These are phyloP conservation scores for Cistogaster globosa DNA, from an alignment of 2,888 invertebrate genomes.

Conservation along the genomic window DNA sequence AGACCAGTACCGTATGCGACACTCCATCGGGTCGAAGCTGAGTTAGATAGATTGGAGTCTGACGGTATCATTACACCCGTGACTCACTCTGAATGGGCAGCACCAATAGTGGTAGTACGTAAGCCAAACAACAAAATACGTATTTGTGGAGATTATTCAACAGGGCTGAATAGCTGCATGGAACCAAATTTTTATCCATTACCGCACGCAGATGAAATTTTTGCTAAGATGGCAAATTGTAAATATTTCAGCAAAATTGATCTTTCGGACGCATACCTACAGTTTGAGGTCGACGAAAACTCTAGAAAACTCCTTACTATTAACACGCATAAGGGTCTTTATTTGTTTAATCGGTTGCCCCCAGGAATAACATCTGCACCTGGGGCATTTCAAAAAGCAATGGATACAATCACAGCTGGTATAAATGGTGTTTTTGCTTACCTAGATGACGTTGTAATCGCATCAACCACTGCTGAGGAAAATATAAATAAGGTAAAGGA, in stretches of 20 bases:
- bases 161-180: slow-evolving; percentile 29
- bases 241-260: neutral
- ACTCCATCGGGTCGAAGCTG: slow-evolving; percentile 15
- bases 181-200: slow-evolving; percentile 7
- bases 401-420: slow-evolving; percentile 57
- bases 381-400: neutral
- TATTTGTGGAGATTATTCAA: slow-evolving; percentile 51
- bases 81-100: slow-evolving; percentile 21
- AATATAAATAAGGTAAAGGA: neutral
- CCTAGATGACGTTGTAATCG: slow-evolving; percentile 43
- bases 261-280: neutral
- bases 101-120: too few species aligned
- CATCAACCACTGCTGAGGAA: neutral
- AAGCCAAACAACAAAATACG: slow-evolving; percentile 20
- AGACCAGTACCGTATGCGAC: slow-evolving; percentile 38
- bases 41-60: slow-evolving; percentile 24
- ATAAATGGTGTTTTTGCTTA: slow-evolving; percentile 38
- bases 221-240: slow-evolving; percentile 37
- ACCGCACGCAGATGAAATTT: slow-evolving; percentile 47
- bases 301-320: neutral
- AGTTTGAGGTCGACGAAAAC: slow-evolving; percentile 31
- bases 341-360: slow-evolving; percentile 1
- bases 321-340: slow-evolving; percentile 1
- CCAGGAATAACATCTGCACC: slow-evolving; percentile 1
- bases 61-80: slow-evolving; percentile 35